phyloP scores from a whole-genome alignment of 2,113 vertebrate species.

The Lamprotornis superbus region DNA sequence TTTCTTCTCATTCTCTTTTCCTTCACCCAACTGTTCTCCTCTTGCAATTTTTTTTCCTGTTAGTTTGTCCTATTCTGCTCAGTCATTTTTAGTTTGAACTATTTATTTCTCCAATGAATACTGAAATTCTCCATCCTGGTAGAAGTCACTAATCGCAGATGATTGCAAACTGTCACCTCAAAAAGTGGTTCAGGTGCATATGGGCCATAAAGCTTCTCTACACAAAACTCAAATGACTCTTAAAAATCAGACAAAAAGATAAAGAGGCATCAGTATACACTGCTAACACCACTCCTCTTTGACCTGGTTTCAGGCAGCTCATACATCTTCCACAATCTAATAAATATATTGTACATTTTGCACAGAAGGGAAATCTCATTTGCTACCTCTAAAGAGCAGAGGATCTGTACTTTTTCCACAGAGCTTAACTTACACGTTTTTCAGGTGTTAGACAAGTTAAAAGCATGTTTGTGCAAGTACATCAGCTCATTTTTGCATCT shows the following conservation, averaged over 20 bases:
- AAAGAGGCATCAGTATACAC: not conserved
- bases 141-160: not conserved
- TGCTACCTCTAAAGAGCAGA: not conserved
- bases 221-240: not conserved
- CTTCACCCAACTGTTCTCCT: not conserved
- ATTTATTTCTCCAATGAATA: not conserved
- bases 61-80: not conserved
- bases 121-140: not conserved
- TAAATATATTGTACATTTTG: not conserved
- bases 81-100: not conserved
- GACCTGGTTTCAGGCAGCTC: not conserved
- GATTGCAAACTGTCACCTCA: not conserved
- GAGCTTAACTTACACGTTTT: not conserved
- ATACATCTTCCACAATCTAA: not conserved
- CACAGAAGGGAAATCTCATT: not conserved
- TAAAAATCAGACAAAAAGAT: not conserved
- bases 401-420: not conserved
- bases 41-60: not conserved
- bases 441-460: not conserved
- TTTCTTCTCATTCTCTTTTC: not conserved
- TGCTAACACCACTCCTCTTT: not conserved
- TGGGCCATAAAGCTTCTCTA: not conserved
- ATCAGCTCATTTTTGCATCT: not conserved
- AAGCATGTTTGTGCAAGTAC: not conserved
- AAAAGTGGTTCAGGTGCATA: not conserved